Conservation (phyloP, 2,888 invertebrate genomes). For the Eristalis pertinax region DNA sequence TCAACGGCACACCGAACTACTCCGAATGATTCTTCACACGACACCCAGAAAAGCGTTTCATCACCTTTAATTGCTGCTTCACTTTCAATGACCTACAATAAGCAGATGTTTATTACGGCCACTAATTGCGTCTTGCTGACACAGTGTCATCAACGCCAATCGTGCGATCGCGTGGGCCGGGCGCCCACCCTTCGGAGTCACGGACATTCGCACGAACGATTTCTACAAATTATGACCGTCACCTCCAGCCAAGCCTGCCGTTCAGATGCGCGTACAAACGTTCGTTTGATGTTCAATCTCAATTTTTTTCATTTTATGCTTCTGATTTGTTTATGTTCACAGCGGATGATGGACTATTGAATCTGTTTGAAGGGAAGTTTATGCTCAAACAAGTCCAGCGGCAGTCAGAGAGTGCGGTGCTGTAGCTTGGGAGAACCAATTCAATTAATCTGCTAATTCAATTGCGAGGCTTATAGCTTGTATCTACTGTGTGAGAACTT, state of each 20-base stretch:
- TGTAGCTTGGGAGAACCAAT: neutral
- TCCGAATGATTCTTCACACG: neutral
- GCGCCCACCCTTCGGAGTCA: slow-evolving; percentile 25
- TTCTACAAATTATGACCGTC: neutral
- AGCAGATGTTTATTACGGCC: neutral
- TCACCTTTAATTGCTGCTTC: neutral
- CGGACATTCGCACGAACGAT: neutral
- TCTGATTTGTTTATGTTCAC: neutral
- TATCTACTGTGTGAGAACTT: slow-evolving; percentile 9
- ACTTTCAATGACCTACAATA: slow-evolving; percentile 26
- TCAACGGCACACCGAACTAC: neutral
- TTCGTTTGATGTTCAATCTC: neutral
- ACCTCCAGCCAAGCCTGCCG: neutral
- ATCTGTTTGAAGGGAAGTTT: neutral
- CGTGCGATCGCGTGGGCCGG: neutral
- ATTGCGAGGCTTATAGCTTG: slow-evolving; percentile 23
- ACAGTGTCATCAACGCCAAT: neutral
- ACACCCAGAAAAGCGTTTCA: neutral
- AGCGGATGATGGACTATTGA: neutral
- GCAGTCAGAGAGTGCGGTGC: neutral
- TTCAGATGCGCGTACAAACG: neutral
- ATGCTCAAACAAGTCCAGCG: neutral
- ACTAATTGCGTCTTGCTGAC: slow-evolving; percentile 19
- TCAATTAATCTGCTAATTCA: slow-evolving; percentile 32
- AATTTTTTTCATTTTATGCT: neutral